Evolutionary conservation across 2,888 invertebrate species (phyloP).

Genomic region (Blomia tropicalis): DNA sequence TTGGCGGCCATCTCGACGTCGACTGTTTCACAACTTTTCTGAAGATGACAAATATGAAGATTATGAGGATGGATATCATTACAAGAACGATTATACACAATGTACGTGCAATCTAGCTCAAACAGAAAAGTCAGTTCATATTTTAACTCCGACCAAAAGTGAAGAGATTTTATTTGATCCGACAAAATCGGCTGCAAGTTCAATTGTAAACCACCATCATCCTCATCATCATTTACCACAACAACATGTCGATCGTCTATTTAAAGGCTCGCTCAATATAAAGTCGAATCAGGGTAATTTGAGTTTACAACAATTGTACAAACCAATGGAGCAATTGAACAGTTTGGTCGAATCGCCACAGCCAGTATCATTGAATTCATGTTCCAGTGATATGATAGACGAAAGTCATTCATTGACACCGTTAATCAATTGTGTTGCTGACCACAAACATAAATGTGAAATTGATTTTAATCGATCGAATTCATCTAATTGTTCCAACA

Average conservation of each 20-base stretch:
- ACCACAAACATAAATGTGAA: neutral
- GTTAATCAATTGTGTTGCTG: neutral
- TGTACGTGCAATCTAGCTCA: neutral
- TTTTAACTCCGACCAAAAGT: constrained; percentile 19
- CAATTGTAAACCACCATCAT: neutral
- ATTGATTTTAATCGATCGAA: neutral
- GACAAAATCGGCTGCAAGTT: neutral
- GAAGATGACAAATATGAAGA: neutral
- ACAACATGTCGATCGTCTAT: neutral
- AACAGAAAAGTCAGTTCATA: constrained; percentile 19
- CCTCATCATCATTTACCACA: neutral
- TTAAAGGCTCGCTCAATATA: too few relatives aligned
- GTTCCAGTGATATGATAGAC: neutral
- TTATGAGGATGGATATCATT: neutral
- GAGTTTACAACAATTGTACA: neutral
- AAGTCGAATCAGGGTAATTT: neutral
- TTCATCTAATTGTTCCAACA: neutral
- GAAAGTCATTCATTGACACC: neutral
- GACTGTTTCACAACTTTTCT: neutral
- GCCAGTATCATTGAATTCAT: neutral
- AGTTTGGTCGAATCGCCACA: neutral
- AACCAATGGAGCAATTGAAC: neutral
- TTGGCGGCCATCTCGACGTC: neutral
- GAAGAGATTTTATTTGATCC: constrained; percentile 17
- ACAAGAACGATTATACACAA: neutral